Percentiles rank a stretch among this genome's conserved stretches.
phyloP scores from a whole-genome alignment of 2,888 invertebrate species.

The Cepaea hortensis region DNA sequence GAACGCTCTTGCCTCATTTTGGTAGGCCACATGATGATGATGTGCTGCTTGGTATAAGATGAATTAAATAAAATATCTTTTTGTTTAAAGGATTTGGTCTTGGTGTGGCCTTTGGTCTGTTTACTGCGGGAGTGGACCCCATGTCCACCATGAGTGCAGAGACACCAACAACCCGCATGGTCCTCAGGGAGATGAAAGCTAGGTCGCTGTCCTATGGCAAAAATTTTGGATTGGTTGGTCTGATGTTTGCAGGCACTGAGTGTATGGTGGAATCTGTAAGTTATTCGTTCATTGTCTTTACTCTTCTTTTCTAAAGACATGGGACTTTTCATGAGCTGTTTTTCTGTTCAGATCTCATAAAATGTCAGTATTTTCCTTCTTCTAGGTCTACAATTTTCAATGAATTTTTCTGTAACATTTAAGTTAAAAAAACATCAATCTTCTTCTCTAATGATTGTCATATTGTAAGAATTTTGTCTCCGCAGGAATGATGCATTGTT shows the following conservation, averaged over 20 bases:
- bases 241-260: constrained; percentile 95
- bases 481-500: too few relatives aligned
- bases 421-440: too few relatives aligned
- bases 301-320: too few relatives aligned
- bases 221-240: constrained; percentile 97
- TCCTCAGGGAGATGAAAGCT: constrained; percentile 92
- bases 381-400: too few relatives aligned
- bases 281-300: constrained; percentile 41
- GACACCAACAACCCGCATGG: constrained; percentile 89
- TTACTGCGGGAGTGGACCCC: constrained; percentile 96
- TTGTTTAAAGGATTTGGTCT: constrained; percentile 88
- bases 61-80: background rate
- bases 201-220: constrained; percentile 95
- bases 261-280: constrained; percentile 93
- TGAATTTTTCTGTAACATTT: too few relatives aligned
- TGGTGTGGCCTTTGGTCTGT: constrained; percentile 95
- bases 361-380: too few relatives aligned
- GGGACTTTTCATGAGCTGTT: too few relatives aligned
- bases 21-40: too few relatives aligned
- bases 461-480: too few relatives aligned
- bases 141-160: constrained; percentile 81
- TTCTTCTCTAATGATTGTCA: too few relatives aligned
- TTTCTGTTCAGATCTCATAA: too few relatives aligned
- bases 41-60: background rate
- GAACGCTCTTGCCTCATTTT: too few relatives aligned